phyloP scores from a whole-genome alignment of 2,113 vertebrate genomes.

The Promerops cafer region DNA sequence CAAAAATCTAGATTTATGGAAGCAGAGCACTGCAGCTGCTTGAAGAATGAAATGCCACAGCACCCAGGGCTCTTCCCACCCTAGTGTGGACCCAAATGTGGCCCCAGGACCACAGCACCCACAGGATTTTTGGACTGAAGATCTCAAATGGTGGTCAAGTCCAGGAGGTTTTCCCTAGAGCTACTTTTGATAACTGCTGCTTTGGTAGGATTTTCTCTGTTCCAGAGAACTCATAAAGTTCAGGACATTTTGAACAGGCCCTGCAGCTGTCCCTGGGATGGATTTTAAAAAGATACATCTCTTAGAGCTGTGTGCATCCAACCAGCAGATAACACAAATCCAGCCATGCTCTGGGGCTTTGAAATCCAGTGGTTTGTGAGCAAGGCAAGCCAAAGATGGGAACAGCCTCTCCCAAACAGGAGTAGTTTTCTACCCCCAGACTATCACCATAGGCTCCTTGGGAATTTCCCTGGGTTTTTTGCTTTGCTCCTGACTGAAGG shows the following conservation, averaged over 20 bases:
- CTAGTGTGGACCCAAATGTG: not conserved
- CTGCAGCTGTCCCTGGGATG: not conserved
- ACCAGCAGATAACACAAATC: not conserved
- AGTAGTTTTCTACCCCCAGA: not conserved
- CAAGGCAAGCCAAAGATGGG: not conserved
- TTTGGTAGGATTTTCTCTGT: not conserved
- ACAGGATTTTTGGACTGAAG: not conserved
- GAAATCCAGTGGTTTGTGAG: not conserved
- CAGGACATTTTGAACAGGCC: not conserved
- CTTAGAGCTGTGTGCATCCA: not conserved
- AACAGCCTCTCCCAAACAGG: not conserved
- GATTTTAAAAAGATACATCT: not conserved
- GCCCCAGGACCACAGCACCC: no score
- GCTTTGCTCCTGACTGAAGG: accelerated
- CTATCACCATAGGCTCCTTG: not conserved
- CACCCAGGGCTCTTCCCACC: not conserved
- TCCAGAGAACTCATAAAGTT: not conserved
- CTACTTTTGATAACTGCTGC: not conserved
- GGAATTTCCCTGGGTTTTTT: not conserved
- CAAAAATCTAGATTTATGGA: not conserved
- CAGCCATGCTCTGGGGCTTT: not conserved
- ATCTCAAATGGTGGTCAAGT: not conserved
- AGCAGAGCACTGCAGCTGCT: accelerated
- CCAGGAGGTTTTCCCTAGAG: not conserved
- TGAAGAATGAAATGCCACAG: accelerated